These are phyloP conservation scores for Champsocephalus gunnari DNA, from an alignment of 2,797 vertebrate genomes.

Conservation along the genomic window DNA sequence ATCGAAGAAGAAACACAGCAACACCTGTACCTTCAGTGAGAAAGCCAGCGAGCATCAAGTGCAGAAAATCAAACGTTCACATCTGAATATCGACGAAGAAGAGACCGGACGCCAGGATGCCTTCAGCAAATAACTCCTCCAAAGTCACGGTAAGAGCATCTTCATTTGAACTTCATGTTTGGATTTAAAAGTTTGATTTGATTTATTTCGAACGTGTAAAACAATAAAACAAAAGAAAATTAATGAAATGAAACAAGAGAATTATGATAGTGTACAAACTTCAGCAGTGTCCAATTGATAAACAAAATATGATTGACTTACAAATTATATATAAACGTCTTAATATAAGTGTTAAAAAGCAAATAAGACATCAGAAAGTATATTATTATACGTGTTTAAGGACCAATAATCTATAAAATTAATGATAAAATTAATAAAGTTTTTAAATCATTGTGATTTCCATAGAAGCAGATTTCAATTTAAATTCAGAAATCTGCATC, in stretches of 20 bases:
- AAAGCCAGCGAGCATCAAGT: background rate
- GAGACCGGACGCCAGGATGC: constrained; percentile 34
- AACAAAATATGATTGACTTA: too few relatives aligned
- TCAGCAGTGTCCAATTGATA: too few relatives aligned
- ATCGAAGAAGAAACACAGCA: background rate
- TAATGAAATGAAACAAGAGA: too few relatives aligned
- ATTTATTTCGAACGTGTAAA: too few relatives aligned
- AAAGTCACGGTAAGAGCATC: constrained; percentile 47
- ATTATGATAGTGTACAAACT: too few relatives aligned
- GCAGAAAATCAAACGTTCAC: background rate
- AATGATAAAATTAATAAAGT: background rate
- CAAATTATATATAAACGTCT: background rate
- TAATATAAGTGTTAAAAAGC: background rate
- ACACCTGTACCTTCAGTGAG: background rate
- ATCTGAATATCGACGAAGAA: background rate
- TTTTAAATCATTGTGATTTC: background rate
- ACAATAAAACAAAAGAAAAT: too few relatives aligned
- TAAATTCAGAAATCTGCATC: background rate
- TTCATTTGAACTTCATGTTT: background rate
- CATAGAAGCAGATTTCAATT: background rate
- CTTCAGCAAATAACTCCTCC: constrained; percentile 4
- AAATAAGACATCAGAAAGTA: background rate
- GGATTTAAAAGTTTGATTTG: background rate
- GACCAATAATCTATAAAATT: too few relatives aligned
- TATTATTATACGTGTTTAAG: too few relatives aligned